Evolutionary conservation across 2,113 vertebrate genomes (phyloP), one percentile per base, ranked within the genome.

Genomic region (Pelobates fuscus): DNA sequence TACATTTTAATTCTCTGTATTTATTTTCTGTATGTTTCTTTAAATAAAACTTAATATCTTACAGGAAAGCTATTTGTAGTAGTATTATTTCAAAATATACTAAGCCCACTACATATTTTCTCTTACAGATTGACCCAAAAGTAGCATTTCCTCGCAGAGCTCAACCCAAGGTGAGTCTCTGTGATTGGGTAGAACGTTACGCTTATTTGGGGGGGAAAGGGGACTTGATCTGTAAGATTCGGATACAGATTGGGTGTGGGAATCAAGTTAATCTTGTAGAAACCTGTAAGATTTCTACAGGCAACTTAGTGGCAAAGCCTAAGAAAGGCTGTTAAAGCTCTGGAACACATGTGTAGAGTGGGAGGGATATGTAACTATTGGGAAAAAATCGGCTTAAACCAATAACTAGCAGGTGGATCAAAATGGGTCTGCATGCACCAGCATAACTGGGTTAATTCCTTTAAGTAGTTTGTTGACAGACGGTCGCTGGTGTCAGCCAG

Each of bases 81-180:
- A n/a, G n/a, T n/a, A n/a, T n/a, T n/a, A n/a, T n/a, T n/a, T n/a
- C n/a, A n/a, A n/a, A n/a, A n/a, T n/a, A n/a, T n/a, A n/a, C n/a
- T n/a, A n/a, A n/a, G n/a, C n/a, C n/a, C n/a, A n/a, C n/a, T n/a
- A n/a, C n/a, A n/a, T n/a, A n/a, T n/a, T n/a, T 4, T 89, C 62
- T 88, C 81, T 88, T 91, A 68, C 89, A 99, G 97, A 99, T 99
- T 70, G 97, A 99, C 73, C 97, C 97, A 17, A 99, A 99, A 91
- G 97, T 99, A 78, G 97, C 97, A 0, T 99, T 99, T 82, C 97
- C 97, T 67, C 95, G 97, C 70, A 84, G 97, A 92, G 96, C 97
- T 84, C 97, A 99, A 86, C 97, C 97, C 76, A 99, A 99, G 94
- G 97, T 99, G 89, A 87, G 95, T 84, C 14, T 69, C 21, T 25